Base-by-base conservation (phyloP, 53 echinoderm and acorn worm species). In the Crossaster papposus region DNA sequence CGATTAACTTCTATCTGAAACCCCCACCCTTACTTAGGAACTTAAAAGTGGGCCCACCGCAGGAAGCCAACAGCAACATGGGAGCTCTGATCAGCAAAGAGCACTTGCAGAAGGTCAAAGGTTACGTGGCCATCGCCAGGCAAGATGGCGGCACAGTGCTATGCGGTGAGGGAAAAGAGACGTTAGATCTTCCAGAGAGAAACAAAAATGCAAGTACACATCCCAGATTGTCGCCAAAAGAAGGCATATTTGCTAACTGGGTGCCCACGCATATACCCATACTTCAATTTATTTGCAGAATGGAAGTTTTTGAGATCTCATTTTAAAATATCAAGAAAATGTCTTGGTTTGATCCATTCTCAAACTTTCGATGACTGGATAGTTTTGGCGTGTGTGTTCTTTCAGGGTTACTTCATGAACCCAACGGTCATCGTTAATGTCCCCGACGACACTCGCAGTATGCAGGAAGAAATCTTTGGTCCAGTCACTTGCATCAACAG, bases 391-490 rank as follows among this genome's bases (percentile, higher is more conserved):
- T 2, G 9, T 74, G 68, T 28, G 62, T 75, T 0, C 63, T 74
- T 36, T 18, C 30, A 99, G 99, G 99, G 99, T 38, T 99, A 99
- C 65, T 99, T 90, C 88, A 99, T 99, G 99, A 80, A 85, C 44
- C 96, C 99, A 33, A 99, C 99, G 24, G 91, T 99, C 17, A 86
- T 99, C 34, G 92, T 92, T 30, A 93, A 93, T 51, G 76, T 96
- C n/a, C 84, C 85, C 51, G 93, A 96, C 23, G 44, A 89, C 65
- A 62, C 91, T 0, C 90, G 95, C 15, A 92, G 96, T 63, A 96
- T 99, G 96, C 96, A 99, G 81, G 99, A 99, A 37, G 99, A 99
- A 83, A 99, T 96, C 38, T 99, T 99, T 88, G 99, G 99, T 0
- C 99, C 96, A 7, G 95, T 99, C 34, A 94, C 94, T 17, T 99